Conservation (phyloP, 1,140 invertebrate genomes). For the Marisa cornuarietis region DNA sequence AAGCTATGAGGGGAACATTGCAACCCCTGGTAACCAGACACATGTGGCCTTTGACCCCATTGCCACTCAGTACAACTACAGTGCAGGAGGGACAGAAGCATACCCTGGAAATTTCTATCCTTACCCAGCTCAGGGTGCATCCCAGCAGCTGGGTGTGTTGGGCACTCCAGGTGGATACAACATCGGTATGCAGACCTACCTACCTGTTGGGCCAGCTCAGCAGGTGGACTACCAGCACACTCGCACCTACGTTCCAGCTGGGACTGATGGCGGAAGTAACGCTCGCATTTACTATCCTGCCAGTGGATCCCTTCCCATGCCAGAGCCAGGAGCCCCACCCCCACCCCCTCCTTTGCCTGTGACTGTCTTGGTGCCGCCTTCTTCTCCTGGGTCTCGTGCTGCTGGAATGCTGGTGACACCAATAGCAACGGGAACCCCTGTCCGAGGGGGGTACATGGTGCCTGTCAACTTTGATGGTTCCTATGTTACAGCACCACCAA, state of each 20-base stretch:
- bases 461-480: constrained; percentile 34
- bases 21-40: constrained; percentile 11
- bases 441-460: constrained; percentile 25
- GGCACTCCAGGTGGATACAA: constrained; percentile 5
- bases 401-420: constrained; percentile 35
- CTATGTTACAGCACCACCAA: constrained; percentile 39
- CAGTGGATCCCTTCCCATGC: constrained; percentile 28
- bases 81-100: neutral
- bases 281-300: constrained; percentile 45
- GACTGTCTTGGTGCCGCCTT: constrained; percentile 3
- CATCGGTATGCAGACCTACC: constrained; percentile 27
- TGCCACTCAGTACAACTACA: constrained; percentile 19
- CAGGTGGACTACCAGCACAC: constrained; percentile 32
- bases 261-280: constrained; percentile 29
- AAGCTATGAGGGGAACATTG: constrained; percentile 7
- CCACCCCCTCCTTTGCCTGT: constrained; percentile 33
- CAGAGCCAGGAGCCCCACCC: constrained; percentile 39
- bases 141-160: neutral
- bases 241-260: constrained; percentile 38
- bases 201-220: constrained; percentile 40
- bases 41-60: constrained; percentile 30
- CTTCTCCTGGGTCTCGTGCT: constrained; percentile 26
- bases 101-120: neutral
- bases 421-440: constrained; percentile 46
- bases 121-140: neutral